A percentile compares a stretch with the other conserved stretches of the same genome.
Evolutionary conservation across 2,113 vertebrate genomes (phyloP).

Genomic region (Theristicus caerulescens): DNA sequence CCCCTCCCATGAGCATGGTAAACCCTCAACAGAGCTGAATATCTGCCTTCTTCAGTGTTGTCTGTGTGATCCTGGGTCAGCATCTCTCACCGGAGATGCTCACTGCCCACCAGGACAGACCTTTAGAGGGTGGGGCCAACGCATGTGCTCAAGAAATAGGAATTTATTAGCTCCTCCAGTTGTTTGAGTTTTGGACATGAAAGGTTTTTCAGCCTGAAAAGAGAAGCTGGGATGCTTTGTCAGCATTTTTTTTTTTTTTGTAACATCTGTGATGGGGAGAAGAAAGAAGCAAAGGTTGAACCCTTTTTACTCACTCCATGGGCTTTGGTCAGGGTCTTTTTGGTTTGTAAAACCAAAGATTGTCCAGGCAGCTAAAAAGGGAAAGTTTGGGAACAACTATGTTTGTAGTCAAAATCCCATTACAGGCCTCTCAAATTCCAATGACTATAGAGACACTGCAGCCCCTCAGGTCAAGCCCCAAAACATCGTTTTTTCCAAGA

Average conservation of each 20-base stretch:
- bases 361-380: background rate
- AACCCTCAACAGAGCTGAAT: background rate
- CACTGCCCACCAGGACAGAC: background rate
- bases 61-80: accelerated
- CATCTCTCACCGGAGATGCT: background rate
- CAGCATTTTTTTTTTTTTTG: background rate
- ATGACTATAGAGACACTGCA: background rate
- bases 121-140: background rate
- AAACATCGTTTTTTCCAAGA: background rate
- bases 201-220: background rate
- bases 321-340: background rate
- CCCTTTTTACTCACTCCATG: background rate
- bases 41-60: background rate
- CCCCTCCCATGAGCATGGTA: background rate
- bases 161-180: background rate
- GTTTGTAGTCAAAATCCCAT: background rate
- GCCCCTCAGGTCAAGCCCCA: background rate
- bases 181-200: background rate
- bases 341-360: background rate
- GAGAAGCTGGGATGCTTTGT: background rate
- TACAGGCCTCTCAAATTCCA: background rate
- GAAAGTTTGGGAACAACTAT: background rate
- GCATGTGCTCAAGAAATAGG: background rate
- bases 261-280: background rate
- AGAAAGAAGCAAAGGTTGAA: background rate